phyloP scores from a whole-genome alignment of 1,140 invertebrate genomes.

The Drosophila truncata region DNA sequence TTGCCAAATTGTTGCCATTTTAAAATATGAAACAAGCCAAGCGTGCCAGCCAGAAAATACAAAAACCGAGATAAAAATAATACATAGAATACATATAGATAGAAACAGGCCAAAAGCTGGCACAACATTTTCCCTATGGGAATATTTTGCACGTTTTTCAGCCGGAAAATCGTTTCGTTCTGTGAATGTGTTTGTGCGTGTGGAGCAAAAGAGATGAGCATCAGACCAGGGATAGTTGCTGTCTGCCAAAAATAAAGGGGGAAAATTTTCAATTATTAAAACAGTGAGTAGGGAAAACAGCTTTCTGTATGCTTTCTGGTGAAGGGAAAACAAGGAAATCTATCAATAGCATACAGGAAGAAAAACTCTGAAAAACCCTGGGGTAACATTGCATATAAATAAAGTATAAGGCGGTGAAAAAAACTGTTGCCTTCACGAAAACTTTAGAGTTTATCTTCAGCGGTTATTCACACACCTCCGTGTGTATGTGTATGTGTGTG shows the following conservation, averaged over 20 bases:
- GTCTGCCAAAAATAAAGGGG: slow-evolving; percentile 11
- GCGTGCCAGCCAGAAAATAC: slow-evolving; percentile 19
- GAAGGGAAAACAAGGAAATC: slow-evolving; percentile 14
- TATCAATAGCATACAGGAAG: slow-evolving; percentile 14
- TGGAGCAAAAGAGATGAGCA: slow-evolving; percentile 6
- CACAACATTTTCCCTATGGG: slow-evolving; percentile 47
- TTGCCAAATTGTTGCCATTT: slow-evolving; percentile 69
- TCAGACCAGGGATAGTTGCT: slow-evolving; percentile 9
- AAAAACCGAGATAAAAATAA: slow-evolving; percentile 31
- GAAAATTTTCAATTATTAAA: slow-evolving; percentile 44
- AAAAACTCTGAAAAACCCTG: not conserved
- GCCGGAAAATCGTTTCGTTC: slow-evolving; percentile 43
- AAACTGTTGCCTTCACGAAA: slow-evolving; percentile 11
- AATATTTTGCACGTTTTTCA: slow-evolving; percentile 51
- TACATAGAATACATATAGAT: slow-evolving; percentile 8
- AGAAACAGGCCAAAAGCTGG: slow-evolving; percentile 18
- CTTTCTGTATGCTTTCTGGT: not conserved
- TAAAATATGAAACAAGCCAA: slow-evolving; percentile 50
- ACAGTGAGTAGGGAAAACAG: slow-evolving; percentile 20
- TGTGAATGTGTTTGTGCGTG: slow-evolving; percentile 7
- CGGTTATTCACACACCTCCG: slow-evolving; percentile 80
- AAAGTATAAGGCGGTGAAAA: slow-evolving; percentile 7
- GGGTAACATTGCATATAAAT: slow-evolving; percentile 5
- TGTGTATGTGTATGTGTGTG: slow-evolving; percentile 36
- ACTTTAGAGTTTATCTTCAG: slow-evolving; percentile 44